Percentiles rank a stretch among this genome's conserved stretches.
Evolutionary conservation across 2,113 vertebrate genomes (phyloP).

Genomic region (Crotalus helleri): DNA sequence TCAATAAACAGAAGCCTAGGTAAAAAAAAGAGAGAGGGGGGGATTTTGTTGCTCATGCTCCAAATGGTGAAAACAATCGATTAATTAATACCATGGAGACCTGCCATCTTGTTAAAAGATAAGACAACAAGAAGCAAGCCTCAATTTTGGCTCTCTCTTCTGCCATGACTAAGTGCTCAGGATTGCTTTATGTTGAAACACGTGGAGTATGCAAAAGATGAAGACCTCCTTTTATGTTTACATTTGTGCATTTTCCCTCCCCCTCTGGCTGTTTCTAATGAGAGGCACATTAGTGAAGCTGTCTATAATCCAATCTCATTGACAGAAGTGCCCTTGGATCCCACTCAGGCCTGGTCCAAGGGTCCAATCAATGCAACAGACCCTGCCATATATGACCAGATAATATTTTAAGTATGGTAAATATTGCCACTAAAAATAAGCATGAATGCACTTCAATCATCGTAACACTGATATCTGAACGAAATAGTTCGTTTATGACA

Average conservation of each 20-base stretch:
- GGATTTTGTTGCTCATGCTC: slow-evolving; percentile 72
- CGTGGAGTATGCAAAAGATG: slow-evolving; percentile 62
- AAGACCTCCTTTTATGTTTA: slow-evolving; percentile 65
- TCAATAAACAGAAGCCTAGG: slow-evolving; percentile 84
- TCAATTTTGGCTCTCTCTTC: slow-evolving; percentile 27
- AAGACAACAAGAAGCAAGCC: slow-evolving; percentile 46
- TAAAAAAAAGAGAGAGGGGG: slow-evolving; percentile 78
- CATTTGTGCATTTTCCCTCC: slow-evolving; percentile 63
- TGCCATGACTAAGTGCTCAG: slow-evolving; percentile 18
- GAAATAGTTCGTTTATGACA: slow-evolving; percentile 41
- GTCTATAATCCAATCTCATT: slow-evolving; percentile 58
- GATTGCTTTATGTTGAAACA: slow-evolving; percentile 49
- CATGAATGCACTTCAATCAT: slow-evolving; percentile 19
- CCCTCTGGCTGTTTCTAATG: slow-evolving; percentile 59
- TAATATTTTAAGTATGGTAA: slow-evolving; percentile 34
- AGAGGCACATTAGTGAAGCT: slow-evolving; percentile 55
- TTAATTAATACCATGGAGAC: slow-evolving; percentile 82
- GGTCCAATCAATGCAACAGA: slow-evolving; percentile 25
- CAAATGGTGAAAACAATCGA: slow-evolving; percentile 83
- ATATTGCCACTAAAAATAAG: slow-evolving; percentile 51
- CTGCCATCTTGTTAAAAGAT: slow-evolving; percentile 53
- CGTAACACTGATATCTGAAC: slow-evolving; percentile 16
- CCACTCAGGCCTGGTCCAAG: not conserved
- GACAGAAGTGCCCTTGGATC: slow-evolving; percentile 50
- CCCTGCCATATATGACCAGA: not conserved